Evolutionary conservation across 2,113 vertebrate species (phyloP).

Genomic region (Corapipo altera): DNA sequence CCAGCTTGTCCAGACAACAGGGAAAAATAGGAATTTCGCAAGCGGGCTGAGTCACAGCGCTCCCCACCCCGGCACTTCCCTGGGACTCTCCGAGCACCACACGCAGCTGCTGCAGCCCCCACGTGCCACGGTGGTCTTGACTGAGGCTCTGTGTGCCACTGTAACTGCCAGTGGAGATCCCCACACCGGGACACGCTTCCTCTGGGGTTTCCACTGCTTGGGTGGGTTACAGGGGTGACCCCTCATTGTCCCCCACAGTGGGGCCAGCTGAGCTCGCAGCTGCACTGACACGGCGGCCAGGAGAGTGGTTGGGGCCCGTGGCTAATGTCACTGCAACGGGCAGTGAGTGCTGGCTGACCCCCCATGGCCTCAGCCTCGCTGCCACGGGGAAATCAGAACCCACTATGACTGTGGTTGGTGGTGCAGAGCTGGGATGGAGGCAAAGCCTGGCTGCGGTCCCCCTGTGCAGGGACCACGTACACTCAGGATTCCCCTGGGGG

Average conservation of each 20-base stretch:
- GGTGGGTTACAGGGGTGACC: not conserved
- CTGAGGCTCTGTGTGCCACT: not conserved
- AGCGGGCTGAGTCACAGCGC: not conserved
- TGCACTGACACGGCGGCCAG: not conserved
- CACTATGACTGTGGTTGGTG: not conserved
- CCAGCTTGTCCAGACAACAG: not conserved
- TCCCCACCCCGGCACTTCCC: not conserved
- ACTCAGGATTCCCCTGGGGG: fast-evolving
- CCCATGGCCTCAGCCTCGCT: fast-evolving
- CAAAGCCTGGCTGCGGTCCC: not conserved
- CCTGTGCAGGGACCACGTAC: fast-evolving
- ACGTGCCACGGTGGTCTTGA: fast-evolving
- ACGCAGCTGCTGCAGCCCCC: not conserved
- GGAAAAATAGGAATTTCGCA: conserved; percentile 39
- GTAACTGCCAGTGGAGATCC: not conserved
- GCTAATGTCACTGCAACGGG: not conserved
- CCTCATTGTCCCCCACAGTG: fast-evolving
- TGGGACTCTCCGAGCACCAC: not conserved
- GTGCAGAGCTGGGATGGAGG: not conserved
- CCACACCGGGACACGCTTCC: fast-evolving
- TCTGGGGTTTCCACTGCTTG: fast-evolving
- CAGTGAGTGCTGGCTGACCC: not conserved
- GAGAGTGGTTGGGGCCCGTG: not conserved
- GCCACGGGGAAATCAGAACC: not conserved
- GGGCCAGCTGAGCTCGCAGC: not conserved